phyloP scores from a whole-genome alignment of 2,888 invertebrate genomes.

The Rhopalosiphum nymphaeae region DNA sequence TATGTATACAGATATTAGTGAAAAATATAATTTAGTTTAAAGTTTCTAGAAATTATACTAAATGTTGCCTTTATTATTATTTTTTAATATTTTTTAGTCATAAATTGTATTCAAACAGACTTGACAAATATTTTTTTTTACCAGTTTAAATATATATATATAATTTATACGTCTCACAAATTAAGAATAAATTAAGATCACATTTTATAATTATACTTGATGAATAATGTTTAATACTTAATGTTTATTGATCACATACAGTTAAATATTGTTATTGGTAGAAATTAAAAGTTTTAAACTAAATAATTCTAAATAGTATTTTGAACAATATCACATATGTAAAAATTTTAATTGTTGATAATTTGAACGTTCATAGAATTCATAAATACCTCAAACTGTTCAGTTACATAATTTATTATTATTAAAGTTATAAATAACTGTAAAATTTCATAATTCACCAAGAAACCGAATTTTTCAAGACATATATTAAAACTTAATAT shows the following conservation, averaged over 20 bases:
- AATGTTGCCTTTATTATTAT: not conserved
- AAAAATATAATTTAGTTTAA: slow-evolving; percentile 15
- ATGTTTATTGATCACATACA: not conserved
- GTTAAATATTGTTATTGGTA: not conserved
- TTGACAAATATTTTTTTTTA: not conserved
- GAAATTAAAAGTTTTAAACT: not conserved
- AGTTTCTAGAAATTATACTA: not conserved
- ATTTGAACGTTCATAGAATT: not conserved
- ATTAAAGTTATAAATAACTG: not conserved
- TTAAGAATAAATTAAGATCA: not conserved
- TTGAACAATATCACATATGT: not conserved
- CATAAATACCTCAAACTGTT: not conserved
- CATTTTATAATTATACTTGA: not conserved
- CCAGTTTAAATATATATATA: slow-evolving; percentile 1
- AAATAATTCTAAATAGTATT: not conserved
- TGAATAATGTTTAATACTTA: not conserved
- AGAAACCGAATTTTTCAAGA: not conserved
- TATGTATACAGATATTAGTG: not conserved
- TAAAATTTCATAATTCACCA: not conserved
- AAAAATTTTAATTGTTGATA: not conserved
- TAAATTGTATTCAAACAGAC: slow-evolving; percentile 10
- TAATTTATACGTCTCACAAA: not conserved
- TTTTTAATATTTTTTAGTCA: slow-evolving; percentile 10
- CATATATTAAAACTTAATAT: not conserved
- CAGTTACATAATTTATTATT: not conserved